Evolutionary conservation across 2,113 vertebrate genomes (phyloP), one percentile per base, ranked within the genome.

Genomic region (Pampusana beccarii): DNA sequence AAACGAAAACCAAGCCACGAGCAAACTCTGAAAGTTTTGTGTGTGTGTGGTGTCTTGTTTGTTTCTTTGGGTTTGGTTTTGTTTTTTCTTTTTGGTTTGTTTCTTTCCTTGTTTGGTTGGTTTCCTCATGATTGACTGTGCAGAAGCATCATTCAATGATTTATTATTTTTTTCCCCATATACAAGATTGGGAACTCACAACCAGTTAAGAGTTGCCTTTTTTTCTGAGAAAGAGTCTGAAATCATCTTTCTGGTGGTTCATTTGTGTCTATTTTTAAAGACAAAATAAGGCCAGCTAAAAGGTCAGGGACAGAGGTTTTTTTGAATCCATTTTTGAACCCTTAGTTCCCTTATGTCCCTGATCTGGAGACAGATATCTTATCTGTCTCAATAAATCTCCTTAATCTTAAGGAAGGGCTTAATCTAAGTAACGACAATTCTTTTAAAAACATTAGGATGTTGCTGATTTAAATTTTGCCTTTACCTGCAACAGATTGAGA

Each of bases 101-200:
- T 40, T 40, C 38, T 38, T 38, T 38, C 9, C n/a, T 51, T 51
- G 44, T 56, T 15, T 46, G 17, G 18, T 46, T 44, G 24, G 18
- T n/a, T 17, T 33, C 6, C 2, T 53, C 6, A 29, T 75, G 18
- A 36, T 8, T 69, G 16, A 2, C 2, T 57, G 1, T 1, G 2
- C 7, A 67, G 9, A 54, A 86, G 3, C 64, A 40, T n/a, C 5
- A 14, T 9, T 48, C 19, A 57, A 20, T 1, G 1, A 24, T 48
- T 46, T 46, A 8, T 44, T 44, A 16, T 42, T 42, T 75, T 65
- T 75, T 33, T 6, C 3, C 13, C 25, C 4, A 3, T 56, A 26
- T 33, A 58, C 1, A 88, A 75, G 54, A 65, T 5, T 80, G 10
- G 2, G 6, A 53, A 42, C 20, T 72, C 26, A 53, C 28, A 69